Evolutionary conservation across 2,113 vertebrate genomes (phyloP), one percentile per base, ranked within the genome.

Genomic region (Rhizomys pruinosus): DNA sequence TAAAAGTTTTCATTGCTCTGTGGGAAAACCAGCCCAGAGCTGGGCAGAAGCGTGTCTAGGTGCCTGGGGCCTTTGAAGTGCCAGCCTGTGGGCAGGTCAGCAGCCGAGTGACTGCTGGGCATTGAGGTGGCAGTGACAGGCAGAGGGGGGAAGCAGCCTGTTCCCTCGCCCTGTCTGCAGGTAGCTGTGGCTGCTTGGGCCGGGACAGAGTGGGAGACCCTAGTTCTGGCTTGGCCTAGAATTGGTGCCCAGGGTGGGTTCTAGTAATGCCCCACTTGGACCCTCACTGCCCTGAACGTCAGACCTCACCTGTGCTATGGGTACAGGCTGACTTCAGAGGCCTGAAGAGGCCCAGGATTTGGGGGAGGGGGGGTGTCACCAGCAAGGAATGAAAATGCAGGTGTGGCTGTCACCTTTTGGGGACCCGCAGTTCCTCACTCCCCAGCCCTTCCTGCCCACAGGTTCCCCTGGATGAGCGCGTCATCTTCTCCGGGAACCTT

Each of bases 401-500:
- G 16, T 42, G 20, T 22, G 66, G 17, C 29, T 9, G 1, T 39
- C 66, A 4, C 76, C 69, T 80, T 68, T 15, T 64, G 37, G 77
- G 59, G 68, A 29, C 23, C 27, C 17, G 47, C 1, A 23, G 27
- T 1, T 16, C 27, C 17, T 87, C 84, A 88, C 39, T 1, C 32
- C 4, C 0, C 0, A 0, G 13, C n/a, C 59, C 37, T 11, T 32
- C 0, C 29, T 37, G 25, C 66, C 34, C 1, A 0, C 91, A 99
- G 99, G 98, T 99, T n/a, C 98, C 99, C 0, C 97, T 99, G 94
- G 98, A 98, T 3, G 99, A 99, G 90, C 98, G 98, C 0, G 98
- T 98, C 97, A 99, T 99, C 97, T 99, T 99, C 98, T 99, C 99
- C 0, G 99, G 99, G 66, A 98, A 98, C 97, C 98, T 99, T 79